Base-by-base conservation (phyloP, 2,113 vertebrate genomes). In the Micronycteris hirsuta region DNA sequence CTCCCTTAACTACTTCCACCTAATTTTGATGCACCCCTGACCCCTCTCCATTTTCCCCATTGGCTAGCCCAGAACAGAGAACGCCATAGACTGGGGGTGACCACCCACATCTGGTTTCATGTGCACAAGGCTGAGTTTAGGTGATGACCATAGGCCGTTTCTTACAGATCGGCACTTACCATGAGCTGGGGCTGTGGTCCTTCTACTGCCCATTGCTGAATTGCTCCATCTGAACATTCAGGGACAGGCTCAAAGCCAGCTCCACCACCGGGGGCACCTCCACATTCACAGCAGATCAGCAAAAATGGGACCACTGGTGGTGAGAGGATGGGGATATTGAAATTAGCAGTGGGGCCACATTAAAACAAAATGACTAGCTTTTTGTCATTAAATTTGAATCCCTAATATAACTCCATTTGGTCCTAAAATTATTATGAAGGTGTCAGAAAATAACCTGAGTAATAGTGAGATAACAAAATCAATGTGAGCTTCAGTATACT, bases 151-250 rank as follows among this genome's bases (percentile, higher is more conserved):
- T 56, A 45, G 47, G 16, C 5, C 24, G 16, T n/a, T 33, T 97
- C 83, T 95, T 65, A 84, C 28, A 95, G 86, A 19, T 13, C 2
- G 68, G 12, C 95, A 98, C 99, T 98, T 96, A 99, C 99, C 95
- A 97, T 97, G 93, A 99, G 98, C 97, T 99, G 98, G 67, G 99
- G 98, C 83, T 98, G 99, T 63, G 99, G 99, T 92, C 98, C 98
- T 97, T 99, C 99, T 56, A 99, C 99, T 89, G 98, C 98, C 98
- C 99, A 99, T 0, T 98, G 56, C 96, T 99, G 96, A 98, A 98
- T 96, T 97, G 98, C 97, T 17, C 99, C 98, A 96, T 99, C 99
- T 43, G 96, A 90, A 97, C 99, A 97, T 96, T 99, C 99, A 49
- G 99, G 99, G 47, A 98, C 98, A 47, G 98, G 98, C 76, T 98